Evolutionary conservation across 2,888 invertebrate genomes (phyloP), one percentile per base, ranked within the genome.

Genomic region (Ophion obscuratus): DNA sequence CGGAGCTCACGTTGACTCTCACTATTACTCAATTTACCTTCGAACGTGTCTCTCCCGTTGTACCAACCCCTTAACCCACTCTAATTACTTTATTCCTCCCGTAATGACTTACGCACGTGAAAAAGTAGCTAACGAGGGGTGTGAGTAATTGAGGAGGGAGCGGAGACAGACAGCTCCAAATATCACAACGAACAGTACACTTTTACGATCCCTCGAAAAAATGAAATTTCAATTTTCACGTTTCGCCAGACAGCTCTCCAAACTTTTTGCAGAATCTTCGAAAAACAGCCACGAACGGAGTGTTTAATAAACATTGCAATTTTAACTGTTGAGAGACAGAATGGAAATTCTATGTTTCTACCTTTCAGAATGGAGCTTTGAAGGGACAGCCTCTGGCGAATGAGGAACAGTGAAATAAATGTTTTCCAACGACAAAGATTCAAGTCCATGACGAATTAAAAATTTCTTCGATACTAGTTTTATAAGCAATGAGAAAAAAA

Each of bases 181-280:
- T 70, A 70, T 17, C 17, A 11, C 14, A 17, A 27, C 24, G 53
- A 24, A 4, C 17, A 47, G 27, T 17, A 2, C 2, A 31, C 31
- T 64, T 40, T 40, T 40, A 24, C 11, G 53, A 53, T 20, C 20
- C 71, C 71, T 62, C 17, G 27, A 62, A 10, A 64, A 80, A 82
- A 80, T 71, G 71, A 67, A 71, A 76, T 85, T 87, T 87, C 70
- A 64, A 53, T 73, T 85, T 70, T 68, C 71, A 70, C 79, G 70
- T 77, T 80, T 75, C 24, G 62, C 79, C 31, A 73, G 61, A n/a
- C 36, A 17, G 11, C 53, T 53, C 53, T 53, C 11, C 53, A 53
- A 53, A 53, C 53, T 53, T 53, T 17, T 17, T 53, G 53, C 40
- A 6, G 1, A 9, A 40, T 40, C 40, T 40, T 40, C 5, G 1